These are phyloP conservation scores for Thryonomys swinderianus DNA, from an alignment of 2,113 vertebrate species.

Conservation along the genomic window DNA sequence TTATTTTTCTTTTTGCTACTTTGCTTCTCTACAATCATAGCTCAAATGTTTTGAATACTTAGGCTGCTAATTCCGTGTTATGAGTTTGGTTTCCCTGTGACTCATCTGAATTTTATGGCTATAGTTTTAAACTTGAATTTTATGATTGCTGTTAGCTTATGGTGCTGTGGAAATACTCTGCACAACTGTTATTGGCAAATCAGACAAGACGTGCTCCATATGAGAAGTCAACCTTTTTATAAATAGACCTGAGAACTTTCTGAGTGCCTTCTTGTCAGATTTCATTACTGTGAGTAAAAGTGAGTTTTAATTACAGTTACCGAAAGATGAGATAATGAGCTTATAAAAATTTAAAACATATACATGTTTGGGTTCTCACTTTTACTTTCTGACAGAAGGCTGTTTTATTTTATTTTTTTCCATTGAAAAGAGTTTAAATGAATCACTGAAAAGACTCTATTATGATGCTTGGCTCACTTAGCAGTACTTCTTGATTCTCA, in stretches of 20 bases:
- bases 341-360: constrained; percentile 34
- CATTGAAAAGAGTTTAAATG: constrained; percentile 1
- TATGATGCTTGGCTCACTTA: constrained; percentile 36
- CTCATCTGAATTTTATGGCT: constrained; percentile 75
- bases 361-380: constrained; percentile 17
- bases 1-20: constrained; percentile 75
- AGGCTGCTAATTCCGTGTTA: constrained; percentile 77
- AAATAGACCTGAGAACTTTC: constrained; percentile 48
- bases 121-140: constrained; percentile 70
- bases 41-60: constrained; percentile 77
- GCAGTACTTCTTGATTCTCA: background rate
- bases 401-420: background rate
- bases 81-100: constrained; percentile 74
- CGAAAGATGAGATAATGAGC: constrained; percentile 60
- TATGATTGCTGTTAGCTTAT: constrained; percentile 57
- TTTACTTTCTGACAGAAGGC: constrained; percentile 45
- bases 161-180: constrained; percentile 45
- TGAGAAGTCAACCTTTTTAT: background rate
- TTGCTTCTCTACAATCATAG: constrained; percentile 42
- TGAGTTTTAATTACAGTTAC: constrained; percentile 53
- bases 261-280: background rate
- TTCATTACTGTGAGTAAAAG: constrained; percentile 57
- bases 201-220: background rate
- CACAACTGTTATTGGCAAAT: constrained; percentile 60
- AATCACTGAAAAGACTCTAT: background rate